Conservation (phyloP, 2,113 vertebrate species). For the Montifringilla adamsi region DNA sequence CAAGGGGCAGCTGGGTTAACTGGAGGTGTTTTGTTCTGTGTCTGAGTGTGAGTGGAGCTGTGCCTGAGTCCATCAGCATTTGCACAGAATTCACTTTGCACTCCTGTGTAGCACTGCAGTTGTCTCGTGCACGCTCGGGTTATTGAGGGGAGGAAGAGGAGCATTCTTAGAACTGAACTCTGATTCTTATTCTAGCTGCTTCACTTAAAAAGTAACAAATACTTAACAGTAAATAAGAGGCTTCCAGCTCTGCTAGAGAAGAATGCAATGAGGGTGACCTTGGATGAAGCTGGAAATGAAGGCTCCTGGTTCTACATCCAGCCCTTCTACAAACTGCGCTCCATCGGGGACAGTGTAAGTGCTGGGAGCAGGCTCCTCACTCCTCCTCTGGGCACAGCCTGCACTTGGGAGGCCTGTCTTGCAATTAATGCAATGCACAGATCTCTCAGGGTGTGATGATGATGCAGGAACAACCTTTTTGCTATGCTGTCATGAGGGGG, state of each 20-base stretch:
- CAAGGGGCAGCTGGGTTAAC: neutral
- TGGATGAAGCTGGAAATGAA: slow-evolving; percentile 96
- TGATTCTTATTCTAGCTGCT: slow-evolving; percentile 82
- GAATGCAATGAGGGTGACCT: slow-evolving; percentile 96
- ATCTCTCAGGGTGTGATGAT: neutral
- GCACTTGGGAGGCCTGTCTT: neutral
- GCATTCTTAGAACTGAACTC: slow-evolving; percentile 65
- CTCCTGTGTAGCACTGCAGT: neutral
- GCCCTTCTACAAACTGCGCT: slow-evolving; percentile 97
- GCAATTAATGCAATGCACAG: neutral
- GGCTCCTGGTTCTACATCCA: slow-evolving; percentile 99
- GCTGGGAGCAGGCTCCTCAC: rapidly evolving
- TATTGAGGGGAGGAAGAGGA: neutral
- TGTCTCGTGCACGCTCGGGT: neutral
- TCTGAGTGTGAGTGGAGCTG: neutral
- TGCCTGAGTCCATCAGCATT: neutral
- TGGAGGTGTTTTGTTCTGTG: neutral
- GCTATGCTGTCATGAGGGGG: slow-evolving; percentile 17
- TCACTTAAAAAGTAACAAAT: slow-evolving; percentile 99
- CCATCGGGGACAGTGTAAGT: slow-evolving; percentile 97
- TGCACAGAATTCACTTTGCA: rapidly evolving
- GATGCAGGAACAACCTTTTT: slow-evolving; percentile 14
- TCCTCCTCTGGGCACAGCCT: rapidly evolving
- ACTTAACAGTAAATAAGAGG: slow-evolving; percentile 97
- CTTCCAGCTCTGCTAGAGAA: slow-evolving; percentile 96